A percentile compares a stretch with the other conserved stretches of the same genome.
Conservation (phyloP, 1,140 invertebrate species). For the Lordiphosa clarofinis region DNA sequence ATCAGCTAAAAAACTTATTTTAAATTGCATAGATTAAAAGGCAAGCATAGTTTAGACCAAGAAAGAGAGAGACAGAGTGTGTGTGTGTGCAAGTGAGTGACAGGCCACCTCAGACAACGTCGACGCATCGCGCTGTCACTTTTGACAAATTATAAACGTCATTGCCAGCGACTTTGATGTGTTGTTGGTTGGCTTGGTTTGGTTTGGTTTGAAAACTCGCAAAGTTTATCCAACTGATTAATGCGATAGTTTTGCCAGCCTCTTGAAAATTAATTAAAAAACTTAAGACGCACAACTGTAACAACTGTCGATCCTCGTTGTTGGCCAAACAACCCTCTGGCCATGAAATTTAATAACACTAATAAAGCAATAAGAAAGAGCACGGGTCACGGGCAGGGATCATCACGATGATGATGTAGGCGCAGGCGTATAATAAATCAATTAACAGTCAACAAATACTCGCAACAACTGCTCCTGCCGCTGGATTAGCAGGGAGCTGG, state of each 20-base stretch:
- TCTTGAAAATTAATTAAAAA: constrained; percentile 61
- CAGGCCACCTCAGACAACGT: constrained; percentile 37
- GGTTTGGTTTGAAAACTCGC: constrained; percentile 22
- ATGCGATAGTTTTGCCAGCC: constrained; percentile 64
- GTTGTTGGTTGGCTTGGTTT: constrained; percentile 27
- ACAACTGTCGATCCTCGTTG: constrained; percentile 38
- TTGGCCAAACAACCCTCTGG: constrained; percentile 42
- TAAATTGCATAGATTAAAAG: constrained; percentile 71
- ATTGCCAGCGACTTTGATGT: constrained; percentile 69
- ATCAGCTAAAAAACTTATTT: constrained; percentile 52
- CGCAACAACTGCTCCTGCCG: not conserved
- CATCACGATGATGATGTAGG: constrained; percentile 32
- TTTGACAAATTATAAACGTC: constrained; percentile 76
- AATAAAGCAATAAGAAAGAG: constrained; percentile 55
- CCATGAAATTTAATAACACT: constrained; percentile 20
- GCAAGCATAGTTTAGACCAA: constrained; percentile 54
- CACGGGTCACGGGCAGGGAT: constrained; percentile 7
- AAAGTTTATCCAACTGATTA: constrained; percentile 59
- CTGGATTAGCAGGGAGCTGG: not conserved
- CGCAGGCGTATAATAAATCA: constrained; percentile 74
- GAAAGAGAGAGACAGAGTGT: not conserved
- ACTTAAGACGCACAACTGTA: constrained; percentile 24
- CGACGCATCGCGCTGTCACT: constrained; percentile 58
- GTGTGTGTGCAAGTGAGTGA: constrained; percentile 39
- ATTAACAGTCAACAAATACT: constrained; percentile 49